Evolutionary conservation across 2,797 vertebrate genomes (phyloP).

Genomic region (Atherinosoma microstoma): DNA sequence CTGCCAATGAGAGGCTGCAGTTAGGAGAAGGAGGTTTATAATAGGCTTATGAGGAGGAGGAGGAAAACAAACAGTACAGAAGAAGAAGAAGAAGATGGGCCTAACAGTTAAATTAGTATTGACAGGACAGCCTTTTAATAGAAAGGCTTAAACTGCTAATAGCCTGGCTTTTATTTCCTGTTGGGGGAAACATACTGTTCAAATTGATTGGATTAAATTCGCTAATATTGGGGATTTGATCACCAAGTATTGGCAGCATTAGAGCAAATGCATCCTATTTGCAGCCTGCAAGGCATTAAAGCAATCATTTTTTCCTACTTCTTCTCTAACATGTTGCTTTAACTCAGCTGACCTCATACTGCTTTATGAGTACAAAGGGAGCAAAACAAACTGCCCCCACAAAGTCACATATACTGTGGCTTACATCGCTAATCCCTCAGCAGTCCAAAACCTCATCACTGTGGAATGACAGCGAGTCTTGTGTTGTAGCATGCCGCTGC

Average conservation of each 20-base stretch:
- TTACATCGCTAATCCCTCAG: conserved; percentile 68
- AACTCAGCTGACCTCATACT: conserved; percentile 40
- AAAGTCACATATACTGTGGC: conserved; percentile 50
- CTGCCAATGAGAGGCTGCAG: conserved; percentile 47
- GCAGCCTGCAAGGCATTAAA: conserved; percentile 15
- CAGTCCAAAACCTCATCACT: conserved; percentile 59
- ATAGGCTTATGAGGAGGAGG: conserved; percentile 61
- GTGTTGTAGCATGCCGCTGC: conserved; percentile 32
- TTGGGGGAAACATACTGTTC: conserved; percentile 20
- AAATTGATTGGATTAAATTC: conserved; percentile 51
- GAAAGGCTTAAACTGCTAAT: conserved; percentile 50
- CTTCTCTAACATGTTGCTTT: conserved; percentile 13
- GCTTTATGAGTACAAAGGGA: conserved; percentile 40
- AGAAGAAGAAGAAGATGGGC: conserved; percentile 38
- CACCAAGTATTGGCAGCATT: conserved; percentile 21
- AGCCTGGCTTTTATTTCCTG: conserved; percentile 37
- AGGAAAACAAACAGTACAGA: conserved; percentile 42
- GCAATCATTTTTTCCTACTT: not conserved
- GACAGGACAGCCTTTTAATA: conserved; percentile 54
- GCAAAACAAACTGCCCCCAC: conserved; percentile 45
- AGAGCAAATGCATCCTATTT: conserved; percentile 28
- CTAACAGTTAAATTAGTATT: conserved; percentile 42
- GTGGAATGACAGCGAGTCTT: conserved; percentile 51
- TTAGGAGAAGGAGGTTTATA: conserved; percentile 42
- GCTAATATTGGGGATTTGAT: conserved; percentile 39